Percentiles rank a stretch among this genome's conserved stretches.
phyloP scores from a whole-genome alignment of 2,113 vertebrate species.

The Equus przewalskii region DNA sequence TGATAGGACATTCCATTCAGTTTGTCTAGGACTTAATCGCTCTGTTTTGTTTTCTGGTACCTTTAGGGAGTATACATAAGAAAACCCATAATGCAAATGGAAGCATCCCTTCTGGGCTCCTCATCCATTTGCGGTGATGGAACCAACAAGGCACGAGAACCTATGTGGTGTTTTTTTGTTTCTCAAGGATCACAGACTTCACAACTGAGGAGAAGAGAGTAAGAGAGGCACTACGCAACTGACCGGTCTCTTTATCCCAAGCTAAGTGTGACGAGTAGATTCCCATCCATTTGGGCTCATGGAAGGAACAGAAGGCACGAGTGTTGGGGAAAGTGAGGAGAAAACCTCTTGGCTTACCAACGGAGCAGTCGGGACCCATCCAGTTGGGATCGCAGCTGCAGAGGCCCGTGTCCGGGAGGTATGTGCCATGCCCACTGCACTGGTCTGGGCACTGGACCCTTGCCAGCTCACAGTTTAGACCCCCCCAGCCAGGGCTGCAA shows the following conservation, averaged over 20 bases:
- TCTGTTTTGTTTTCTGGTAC: conserved; percentile 61
- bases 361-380: conserved; percentile 99
- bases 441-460: conserved; percentile 97
- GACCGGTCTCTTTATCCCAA: neutral
- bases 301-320: neutral
- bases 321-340: fast-evolving
- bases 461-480: conserved; percentile 96
- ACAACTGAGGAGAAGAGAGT: neutral
- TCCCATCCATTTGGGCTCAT: neutral
- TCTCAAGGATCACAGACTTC: neutral
- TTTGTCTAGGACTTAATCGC: conserved; percentile 59
- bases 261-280: neutral
- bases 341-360: conserved; percentile 89
- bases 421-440: conserved; percentile 97
- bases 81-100: conserved; percentile 45
- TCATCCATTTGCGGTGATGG: conserved; percentile 31
- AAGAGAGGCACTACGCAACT: neutral
- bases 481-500: conserved; percentile 98
- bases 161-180: neutral
- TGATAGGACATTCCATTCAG: conserved; percentile 63
- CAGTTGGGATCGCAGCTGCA: conserved; percentile 98
- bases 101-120: neutral
- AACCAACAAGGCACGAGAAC: conserved; percentile 12
- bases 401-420: conserved; percentile 96
- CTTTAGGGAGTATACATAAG: conserved; percentile 67